Percentiles rank a stretch among this genome's conserved stretches.
Conservation (phyloP, 2,113 vertebrate species). For the Takifugu flavidus region DNA sequence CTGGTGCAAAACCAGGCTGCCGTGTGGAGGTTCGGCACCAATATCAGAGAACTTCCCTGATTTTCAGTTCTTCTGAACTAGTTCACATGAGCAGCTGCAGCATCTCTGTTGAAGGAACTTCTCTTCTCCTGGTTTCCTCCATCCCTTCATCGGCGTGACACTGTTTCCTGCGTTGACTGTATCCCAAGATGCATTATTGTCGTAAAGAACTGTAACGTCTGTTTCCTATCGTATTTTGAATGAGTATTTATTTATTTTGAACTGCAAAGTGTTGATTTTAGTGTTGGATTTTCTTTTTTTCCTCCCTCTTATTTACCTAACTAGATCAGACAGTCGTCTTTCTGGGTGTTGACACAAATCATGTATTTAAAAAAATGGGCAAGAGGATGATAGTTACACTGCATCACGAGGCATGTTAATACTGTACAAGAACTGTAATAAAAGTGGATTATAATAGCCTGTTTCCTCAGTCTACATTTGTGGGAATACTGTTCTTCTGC, state of each 20-base stretch:
- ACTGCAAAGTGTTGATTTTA: conserved; percentile 36
- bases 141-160: conserved; percentile 16
- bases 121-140: conserved; percentile 32
- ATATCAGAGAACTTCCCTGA: conserved; percentile 40
- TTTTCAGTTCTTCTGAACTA: conserved; percentile 31
- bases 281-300: conserved; percentile 10
- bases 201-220: conserved; percentile 39
- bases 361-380: conserved; percentile 24
- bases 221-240: conserved; percentile 18
- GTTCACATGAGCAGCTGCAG: conserved; percentile 28
- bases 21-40: not conserved
- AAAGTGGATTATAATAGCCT: conserved; percentile 60
- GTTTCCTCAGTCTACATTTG: conserved; percentile 64
- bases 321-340: conserved; percentile 25
- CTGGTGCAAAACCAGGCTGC: no score
- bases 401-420: conserved; percentile 69
- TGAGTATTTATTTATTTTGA: conserved; percentile 42
- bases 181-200: conserved; percentile 30
- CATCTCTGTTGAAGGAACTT: conserved; percentile 14
- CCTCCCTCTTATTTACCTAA: conserved; percentile 23
- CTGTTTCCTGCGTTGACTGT: conserved; percentile 38
- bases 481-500: conserved; percentile 54
- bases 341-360: conserved; percentile 26
- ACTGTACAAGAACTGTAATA: conserved; percentile 68
- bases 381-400: conserved; percentile 40